Percentiles rank a stretch among this genome's conserved stretches.
phyloP scores from a whole-genome alignment of 92 coral and sea anemone species.

The Palythoa heliodiscus region DNA sequence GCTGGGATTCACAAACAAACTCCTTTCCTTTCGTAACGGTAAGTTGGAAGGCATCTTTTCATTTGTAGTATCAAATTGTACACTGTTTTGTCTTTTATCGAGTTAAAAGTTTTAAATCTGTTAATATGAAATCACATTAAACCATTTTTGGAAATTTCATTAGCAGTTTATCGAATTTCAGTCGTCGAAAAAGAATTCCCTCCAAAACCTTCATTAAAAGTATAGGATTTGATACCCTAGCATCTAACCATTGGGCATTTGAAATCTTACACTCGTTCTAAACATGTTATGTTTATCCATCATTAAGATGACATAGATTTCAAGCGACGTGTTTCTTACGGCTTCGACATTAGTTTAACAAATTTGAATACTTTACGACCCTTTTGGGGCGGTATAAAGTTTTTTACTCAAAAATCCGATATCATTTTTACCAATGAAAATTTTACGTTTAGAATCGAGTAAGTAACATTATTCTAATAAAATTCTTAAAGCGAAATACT shows the following conservation, averaged over 20 bases:
- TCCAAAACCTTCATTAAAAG: background rate
- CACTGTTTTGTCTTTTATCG: background rate
- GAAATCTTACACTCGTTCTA: too few relatives aligned
- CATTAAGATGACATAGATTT: too few relatives aligned
- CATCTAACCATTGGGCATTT: background rate
- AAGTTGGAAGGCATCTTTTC: background rate
- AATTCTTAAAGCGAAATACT: too few relatives aligned
- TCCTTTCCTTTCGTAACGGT: background rate
- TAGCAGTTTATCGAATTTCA: background rate
- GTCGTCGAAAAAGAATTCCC: background rate
- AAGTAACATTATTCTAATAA: too few relatives aligned
- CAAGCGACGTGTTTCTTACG: too few relatives aligned
- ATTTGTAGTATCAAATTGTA: background rate
- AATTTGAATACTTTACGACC: too few relatives aligned
- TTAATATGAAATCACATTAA: background rate
- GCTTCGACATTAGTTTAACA: too few relatives aligned
- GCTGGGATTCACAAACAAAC: background rate
- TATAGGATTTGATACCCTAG: background rate
- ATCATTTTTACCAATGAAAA: too few relatives aligned
- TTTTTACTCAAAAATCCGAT: too few relatives aligned
- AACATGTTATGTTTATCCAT: too few relatives aligned
- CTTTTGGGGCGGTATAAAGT: too few relatives aligned
- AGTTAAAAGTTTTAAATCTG: background rate
- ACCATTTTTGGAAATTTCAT: background rate
- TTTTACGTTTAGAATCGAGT: too few relatives aligned